Evolutionary conservation across 2,113 vertebrate species (phyloP).

Genomic region (Menura novaehollandiae): DNA sequence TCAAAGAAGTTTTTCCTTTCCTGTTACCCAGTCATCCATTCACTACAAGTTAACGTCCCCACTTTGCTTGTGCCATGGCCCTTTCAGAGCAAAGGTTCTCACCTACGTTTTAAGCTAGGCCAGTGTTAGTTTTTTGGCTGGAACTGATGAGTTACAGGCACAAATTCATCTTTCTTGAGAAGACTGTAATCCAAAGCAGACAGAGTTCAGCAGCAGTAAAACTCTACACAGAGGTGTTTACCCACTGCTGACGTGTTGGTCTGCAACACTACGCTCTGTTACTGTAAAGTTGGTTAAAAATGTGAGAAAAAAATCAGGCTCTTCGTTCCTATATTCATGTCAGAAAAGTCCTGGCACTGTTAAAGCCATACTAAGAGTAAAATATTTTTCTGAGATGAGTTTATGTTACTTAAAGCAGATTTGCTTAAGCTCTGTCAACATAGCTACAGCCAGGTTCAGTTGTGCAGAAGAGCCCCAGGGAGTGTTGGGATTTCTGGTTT

Average conservation of each 20-base stretch:
- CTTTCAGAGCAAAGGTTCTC: not conserved
- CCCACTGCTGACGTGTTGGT: not conserved
- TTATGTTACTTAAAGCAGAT: not conserved
- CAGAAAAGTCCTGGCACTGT: not conserved
- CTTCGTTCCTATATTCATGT: not conserved
- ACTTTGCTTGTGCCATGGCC: not conserved
- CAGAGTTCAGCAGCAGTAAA: not conserved
- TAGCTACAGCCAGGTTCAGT: accelerated
- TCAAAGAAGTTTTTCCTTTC: not conserved
- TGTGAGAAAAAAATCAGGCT: not conserved
- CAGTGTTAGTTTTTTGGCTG: not conserved
- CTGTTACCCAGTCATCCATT: not conserved
- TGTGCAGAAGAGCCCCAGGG: not conserved
- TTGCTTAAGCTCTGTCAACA: not conserved
- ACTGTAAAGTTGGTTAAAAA: accelerated
- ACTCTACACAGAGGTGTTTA: not conserved
- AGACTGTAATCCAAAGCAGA: not conserved
- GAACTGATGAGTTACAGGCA: not conserved
- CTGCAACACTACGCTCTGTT: not conserved
- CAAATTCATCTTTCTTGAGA: not conserved
- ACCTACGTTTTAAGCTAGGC: not conserved
- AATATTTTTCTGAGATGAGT: not conserved
- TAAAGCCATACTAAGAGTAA: not conserved
- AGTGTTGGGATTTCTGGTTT: not conserved
- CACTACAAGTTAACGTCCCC: not conserved